Evolutionary conservation across 2,888 invertebrate genomes (phyloP), one percentile per base, ranked within the genome.

Genomic region (Nemapogon koenigi): DNA sequence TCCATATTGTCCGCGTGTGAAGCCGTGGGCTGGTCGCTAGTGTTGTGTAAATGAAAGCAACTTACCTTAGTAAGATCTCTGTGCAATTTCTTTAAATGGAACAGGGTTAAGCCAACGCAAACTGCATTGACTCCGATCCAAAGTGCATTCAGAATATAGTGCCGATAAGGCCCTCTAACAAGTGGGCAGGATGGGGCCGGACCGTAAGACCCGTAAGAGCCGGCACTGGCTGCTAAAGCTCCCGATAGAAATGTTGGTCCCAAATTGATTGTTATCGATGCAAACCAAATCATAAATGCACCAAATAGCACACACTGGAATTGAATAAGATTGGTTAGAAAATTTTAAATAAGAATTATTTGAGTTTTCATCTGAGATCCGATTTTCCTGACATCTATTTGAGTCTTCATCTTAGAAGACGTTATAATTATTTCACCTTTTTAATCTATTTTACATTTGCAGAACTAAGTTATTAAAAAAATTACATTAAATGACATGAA

Each of bases 231-330:
- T 8, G 91, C 91, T 46, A 91, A 69, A 29, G 91, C 91, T 35
- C 91, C 91, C 57, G 86, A 90, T 55, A 92, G 80, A 71, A 92
- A 91, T 22, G 91, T 91, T 18, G 92, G 92, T 16, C 94, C 94
- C 50, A 94, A 83, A 75, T 94, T 93, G 63, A 94, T 90, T 37
- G 93, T 91, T 59, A 94, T 89, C 47, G 90, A 90, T 38, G 92
- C 91, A 72, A 94, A 94, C 94, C 94, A 94, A 59, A 94, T 93
- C 88, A 94, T 94, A 68, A 91, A 91, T 37, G 92, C 87, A 45
- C 94, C 94, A 69, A 94, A 94, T 35, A 92, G 82, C 44, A 94
- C 91, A 69, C 94, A 94, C 83, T 91, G 88, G 14, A 73, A 75
- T n/a, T n/a, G n/a, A n/a, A n/a, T n/a, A n/a, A n/a, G n/a, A n/a